Evolutionary conservation across 37 sponge, comb jelly and placozoan genomes (phyloP).

Genomic region (Dysidea cf. avara): DNA sequence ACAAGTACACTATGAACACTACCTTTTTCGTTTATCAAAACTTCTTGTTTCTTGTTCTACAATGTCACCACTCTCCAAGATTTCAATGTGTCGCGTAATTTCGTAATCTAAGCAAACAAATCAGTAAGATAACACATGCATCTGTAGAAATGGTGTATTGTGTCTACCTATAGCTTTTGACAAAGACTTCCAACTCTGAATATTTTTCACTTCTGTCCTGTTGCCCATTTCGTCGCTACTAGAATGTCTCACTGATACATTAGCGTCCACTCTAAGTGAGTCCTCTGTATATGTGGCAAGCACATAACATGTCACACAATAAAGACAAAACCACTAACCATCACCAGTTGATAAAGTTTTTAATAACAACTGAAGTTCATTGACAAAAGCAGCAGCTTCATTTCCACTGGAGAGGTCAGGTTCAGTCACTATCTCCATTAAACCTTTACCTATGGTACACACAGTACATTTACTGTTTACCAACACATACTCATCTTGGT

Average conservation of each 20-base stretch:
- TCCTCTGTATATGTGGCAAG: constrained; percentile 14
- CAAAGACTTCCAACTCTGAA: constrained; percentile 29
- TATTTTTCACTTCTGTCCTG: constrained; percentile 65
- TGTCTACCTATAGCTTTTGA: constrained; percentile 59
- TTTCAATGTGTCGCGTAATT: constrained; percentile 47
- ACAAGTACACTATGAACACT: no score
- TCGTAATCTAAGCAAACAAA: constrained; percentile 41
- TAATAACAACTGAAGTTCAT: constrained; percentile 48
- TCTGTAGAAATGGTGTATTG: no score
- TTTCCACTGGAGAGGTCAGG: constrained; percentile 45
- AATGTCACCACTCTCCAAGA: constrained; percentile 33
- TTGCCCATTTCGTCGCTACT: constrained; percentile 19
- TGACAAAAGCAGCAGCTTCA: constrained; percentile 53
- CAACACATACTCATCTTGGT: neutral
- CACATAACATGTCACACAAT: constrained; percentile 2
- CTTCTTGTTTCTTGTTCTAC: constrained; percentile 55
- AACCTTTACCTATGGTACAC: constrained; percentile 56
- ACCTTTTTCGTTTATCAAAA: constrained; percentile 51
- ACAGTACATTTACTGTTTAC: neutral
- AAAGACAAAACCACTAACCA: constrained; percentile 21
- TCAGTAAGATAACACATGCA: neutral
- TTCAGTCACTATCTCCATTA: constrained; percentile 79
- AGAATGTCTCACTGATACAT: constrained; percentile 45
- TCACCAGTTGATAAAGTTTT: constrained; percentile 47
- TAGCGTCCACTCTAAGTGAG: constrained; percentile 72